Conservation (phyloP, 2,888 invertebrate species). For the Eupithecia abbreviata region DNA sequence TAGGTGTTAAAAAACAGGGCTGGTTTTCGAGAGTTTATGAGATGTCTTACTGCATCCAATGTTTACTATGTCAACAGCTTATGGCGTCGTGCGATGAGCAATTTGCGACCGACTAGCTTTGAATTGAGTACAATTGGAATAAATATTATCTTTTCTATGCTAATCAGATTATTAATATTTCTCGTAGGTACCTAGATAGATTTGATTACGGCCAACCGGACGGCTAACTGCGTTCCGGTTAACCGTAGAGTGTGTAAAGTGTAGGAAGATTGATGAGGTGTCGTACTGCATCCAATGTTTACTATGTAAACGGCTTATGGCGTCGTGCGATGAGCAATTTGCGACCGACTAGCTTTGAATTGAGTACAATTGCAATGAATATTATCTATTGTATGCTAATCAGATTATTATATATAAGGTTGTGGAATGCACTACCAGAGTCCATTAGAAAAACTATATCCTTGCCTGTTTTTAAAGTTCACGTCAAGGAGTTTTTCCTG, state of each 20-base stretch:
- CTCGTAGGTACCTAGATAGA: too few relatives aligned
- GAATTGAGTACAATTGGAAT: background rate
- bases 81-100: background rate
- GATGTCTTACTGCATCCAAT: background rate
- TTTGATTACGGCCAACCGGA: too few relatives aligned
- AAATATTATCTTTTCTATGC: background rate
- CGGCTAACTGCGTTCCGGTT: too few relatives aligned
- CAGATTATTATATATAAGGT: background rate
- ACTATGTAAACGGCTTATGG: background rate
- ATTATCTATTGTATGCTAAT: background rate
- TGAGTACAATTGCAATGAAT: background rate
- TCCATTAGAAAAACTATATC: too few relatives aligned
- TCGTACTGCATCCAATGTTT: background rate
- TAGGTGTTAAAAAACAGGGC: too few relatives aligned
- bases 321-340: background rate
- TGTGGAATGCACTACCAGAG: too few relatives aligned
- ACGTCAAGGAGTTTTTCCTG: too few relatives aligned
- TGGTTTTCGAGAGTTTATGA: background rate
- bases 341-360: background rate
- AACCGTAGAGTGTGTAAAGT: too few relatives aligned
- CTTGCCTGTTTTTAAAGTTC: too few relatives aligned
- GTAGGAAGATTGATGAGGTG: too few relatives aligned
- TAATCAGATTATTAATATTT: background rate
- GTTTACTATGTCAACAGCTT: background rate
- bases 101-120: background rate